These are phyloP conservation scores for Brachyptera risi DNA, from an alignment of 2,888 invertebrate species.

Conservation along the genomic window DNA sequence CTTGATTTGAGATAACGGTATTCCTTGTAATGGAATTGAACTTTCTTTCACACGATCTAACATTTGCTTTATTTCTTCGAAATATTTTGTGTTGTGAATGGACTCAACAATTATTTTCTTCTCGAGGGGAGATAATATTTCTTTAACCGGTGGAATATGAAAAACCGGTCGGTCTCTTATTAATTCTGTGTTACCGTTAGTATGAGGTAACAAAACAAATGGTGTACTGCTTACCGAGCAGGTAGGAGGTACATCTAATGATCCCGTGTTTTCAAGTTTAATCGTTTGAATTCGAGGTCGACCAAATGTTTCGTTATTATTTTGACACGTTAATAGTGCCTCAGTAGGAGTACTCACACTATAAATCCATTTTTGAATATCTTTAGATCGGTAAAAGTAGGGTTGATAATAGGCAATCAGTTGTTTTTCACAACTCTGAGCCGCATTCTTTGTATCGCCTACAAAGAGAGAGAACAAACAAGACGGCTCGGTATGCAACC, in stretches of 20 bases:
- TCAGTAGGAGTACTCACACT: not conserved
- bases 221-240: not conserved
- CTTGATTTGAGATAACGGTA: not conserved
- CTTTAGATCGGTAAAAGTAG: not conserved
- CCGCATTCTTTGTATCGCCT: not conserved
- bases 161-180: not conserved
- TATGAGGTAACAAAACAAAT: not conserved
- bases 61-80: not conserved
- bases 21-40: not conserved
- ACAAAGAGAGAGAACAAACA: not conserved
- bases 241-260: not conserved
- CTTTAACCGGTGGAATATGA: not conserved
- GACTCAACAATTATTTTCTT: not conserved
- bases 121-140: not conserved
- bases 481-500: not conserved
- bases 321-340: not conserved
- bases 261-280: not conserved
- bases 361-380: not conserved
- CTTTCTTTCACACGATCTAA: not conserved
- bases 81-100: not conserved
- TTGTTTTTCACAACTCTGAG: not conserved
- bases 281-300: not conserved
- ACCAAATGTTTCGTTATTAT: not conserved
- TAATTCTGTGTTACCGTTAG: not conserved
- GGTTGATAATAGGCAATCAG: not conserved